Base-by-base conservation (phyloP, 1,140 invertebrate species). In the Phymastichus coffea region DNA sequence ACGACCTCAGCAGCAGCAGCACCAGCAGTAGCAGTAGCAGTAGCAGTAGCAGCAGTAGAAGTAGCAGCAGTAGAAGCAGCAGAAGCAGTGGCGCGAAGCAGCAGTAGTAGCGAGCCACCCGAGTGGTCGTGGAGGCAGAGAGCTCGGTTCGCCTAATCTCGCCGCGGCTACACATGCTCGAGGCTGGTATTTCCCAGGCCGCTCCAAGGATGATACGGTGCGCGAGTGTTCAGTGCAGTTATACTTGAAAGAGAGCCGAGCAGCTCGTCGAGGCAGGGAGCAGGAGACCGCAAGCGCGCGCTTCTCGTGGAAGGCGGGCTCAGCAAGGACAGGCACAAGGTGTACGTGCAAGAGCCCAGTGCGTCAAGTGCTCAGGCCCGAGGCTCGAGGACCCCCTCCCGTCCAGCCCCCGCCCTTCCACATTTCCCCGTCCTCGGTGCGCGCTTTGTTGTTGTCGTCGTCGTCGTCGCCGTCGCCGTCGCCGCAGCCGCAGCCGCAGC, bases 141-240 rank as follows among this genome's bases (percentile, higher is more conserved):
- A n/a, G 23, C 9, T 15, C 51, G 51, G 9, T 17, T 1, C 30
- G 12, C 9, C 25, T 8, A 8, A 19, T 37, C 28, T 37, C 30
- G 19, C 30, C 20, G 33, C 6, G 7, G 15, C 41, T 51, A 38
- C 38, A 51, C 20, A 51, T 51, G 14, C 20, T 3, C 23, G 22
- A 43, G 30, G 53, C 25, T 28, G 48, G 43, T n/a, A n/a, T n/a
- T n/a, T n/a, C n/a, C n/a, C n/a, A n/a, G n/a, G n/a, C n/a, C 44
- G 28, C 52, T 47, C 26, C 57, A 57, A 59, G 49, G 57, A 60
- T 59, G 57, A 57, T 57, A 47, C 58, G 47, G 57, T 64, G 63
- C 58, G 53, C 63, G 57, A 55, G 53, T 48, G 57, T 49, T 56
- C 41, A n/a, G n/a, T n/a, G n/a, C n/a, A n/a, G 37, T 41, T 41